These are phyloP conservation scores for Drosophila nasuta DNA, from an alignment of 1,140 invertebrate species.

Conservation along the genomic window DNA sequence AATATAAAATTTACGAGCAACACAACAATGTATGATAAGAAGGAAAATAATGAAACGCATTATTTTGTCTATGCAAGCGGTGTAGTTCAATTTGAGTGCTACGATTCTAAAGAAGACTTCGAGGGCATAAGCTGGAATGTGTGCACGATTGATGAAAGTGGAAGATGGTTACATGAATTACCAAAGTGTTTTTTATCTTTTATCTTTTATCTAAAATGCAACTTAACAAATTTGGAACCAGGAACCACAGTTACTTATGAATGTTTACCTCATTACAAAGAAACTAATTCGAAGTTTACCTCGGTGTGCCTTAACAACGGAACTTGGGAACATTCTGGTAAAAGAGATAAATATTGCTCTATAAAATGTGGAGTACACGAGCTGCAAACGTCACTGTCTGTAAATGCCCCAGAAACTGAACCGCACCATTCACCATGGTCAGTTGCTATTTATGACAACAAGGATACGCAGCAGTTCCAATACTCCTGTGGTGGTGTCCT, in stretches of 20 bases:
- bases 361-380: background rate
- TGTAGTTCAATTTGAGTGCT: conserved; percentile 10
- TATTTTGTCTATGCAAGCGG: conserved; percentile 37
- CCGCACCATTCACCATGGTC: background rate
- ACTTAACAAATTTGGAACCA: too few species aligned
- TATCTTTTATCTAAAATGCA: too few species aligned
- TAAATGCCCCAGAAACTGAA: accelerated
- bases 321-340: conserved; percentile 8
- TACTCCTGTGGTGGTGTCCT: conserved; percentile 19
- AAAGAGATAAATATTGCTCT: background rate
- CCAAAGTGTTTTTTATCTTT: background rate
- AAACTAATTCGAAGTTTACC: too few species aligned
- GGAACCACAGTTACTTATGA: too few species aligned
- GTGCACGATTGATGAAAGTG: too few species aligned
- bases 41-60: too few species aligned
- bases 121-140: background rate
- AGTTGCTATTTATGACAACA: background rate
- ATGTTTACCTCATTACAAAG: too few species aligned
- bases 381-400: accelerated
- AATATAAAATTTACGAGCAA: background rate
- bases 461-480: accelerated
- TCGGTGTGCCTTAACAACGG: conserved; percentile 11
- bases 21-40: background rate
- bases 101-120: accelerated
- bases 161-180: too few species aligned